phyloP scores from a whole-genome alignment of 2,113 vertebrate genomes.

The Seriola rivoliana region DNA sequence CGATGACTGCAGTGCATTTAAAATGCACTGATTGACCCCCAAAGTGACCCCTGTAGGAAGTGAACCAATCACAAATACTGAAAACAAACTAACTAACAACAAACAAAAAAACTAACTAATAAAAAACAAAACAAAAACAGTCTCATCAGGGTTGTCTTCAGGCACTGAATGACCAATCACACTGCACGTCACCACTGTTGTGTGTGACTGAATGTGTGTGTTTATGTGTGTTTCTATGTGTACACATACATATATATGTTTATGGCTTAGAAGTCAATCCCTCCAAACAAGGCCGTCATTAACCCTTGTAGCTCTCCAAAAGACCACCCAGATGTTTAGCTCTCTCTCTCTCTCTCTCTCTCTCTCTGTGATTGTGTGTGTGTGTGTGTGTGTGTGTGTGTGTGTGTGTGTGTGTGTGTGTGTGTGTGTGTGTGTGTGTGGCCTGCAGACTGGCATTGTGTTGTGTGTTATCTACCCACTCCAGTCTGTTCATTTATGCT shows the following conservation, averaged over 20 bases:
- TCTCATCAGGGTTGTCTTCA: slow-evolving; percentile 6
- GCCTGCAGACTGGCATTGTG: slow-evolving; percentile 62
- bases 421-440: slow-evolving; percentile 64
- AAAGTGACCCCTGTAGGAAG: background rate
- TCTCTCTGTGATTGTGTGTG: slow-evolving; percentile 20
- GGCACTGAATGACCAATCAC: slow-evolving; percentile 12
- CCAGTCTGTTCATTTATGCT: slow-evolving; percentile 65
- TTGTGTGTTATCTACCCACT: slow-evolving; percentile 71
- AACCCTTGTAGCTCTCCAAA: slow-evolving; percentile 67
- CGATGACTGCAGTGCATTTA: background rate
- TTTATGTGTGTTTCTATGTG: background rate
- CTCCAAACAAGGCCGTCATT: slow-evolving; percentile 67
- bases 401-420: slow-evolving; percentile 58
- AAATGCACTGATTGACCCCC: background rate
- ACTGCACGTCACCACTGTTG: slow-evolving; percentile 6
- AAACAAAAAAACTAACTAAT: slow-evolving; percentile 3
- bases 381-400: slow-evolving; percentile 58
- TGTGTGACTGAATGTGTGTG: slow-evolving; percentile 25
- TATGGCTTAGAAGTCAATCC: slow-evolving; percentile 56
- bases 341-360: too few species aligned
- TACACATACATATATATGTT: slow-evolving; percentile 18
- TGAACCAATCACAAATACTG: background rate
- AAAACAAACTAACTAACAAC: slow-evolving; percentile 3
- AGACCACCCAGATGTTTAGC: slow-evolving; percentile 76
- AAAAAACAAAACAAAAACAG: too few species aligned